Evolutionary conservation across 2,888 invertebrate species (phyloP).

Genomic region (Hedya salicella): DNA sequence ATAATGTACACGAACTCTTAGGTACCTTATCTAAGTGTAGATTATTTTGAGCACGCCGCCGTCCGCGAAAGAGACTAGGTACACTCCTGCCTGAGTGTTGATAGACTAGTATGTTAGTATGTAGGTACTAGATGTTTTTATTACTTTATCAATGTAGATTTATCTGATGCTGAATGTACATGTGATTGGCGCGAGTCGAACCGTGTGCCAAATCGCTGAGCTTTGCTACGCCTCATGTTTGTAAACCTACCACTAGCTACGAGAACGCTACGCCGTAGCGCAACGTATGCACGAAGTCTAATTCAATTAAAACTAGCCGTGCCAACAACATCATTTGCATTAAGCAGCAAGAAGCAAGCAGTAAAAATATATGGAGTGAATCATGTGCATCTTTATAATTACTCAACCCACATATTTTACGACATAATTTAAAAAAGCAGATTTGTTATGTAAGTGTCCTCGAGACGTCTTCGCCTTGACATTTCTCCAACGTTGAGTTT

Average conservation of each 20-base stretch:
- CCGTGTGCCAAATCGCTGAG: conserved; percentile 5
- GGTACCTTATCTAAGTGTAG: too few relatives aligned
- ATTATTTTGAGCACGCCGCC: too few relatives aligned
- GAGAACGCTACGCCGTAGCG: conserved; percentile 20
- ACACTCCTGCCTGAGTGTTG: too few relatives aligned
- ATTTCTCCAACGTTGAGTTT: neutral
- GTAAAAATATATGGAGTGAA: neutral
- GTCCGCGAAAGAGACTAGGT: too few relatives aligned
- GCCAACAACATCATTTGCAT: neutral
- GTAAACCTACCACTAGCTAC: conserved; percentile 1
- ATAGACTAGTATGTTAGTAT: too few relatives aligned
- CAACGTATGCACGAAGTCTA: neutral
- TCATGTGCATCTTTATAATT: neutral
- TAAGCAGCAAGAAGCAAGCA: too few relatives aligned
- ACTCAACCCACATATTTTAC: neutral
- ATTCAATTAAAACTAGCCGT: conserved; percentile 1
- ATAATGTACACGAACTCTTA: too few relatives aligned
- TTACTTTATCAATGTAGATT: too few relatives aligned
- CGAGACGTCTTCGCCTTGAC: neutral
- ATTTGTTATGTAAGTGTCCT: neutral
- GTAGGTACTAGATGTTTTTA: too few relatives aligned
- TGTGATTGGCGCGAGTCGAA: neutral
- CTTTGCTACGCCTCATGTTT: conserved; percentile 6
- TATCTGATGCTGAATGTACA: neutral
- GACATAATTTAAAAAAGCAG: neutral